phyloP scores from a whole-genome alignment of 2,797 vertebrate species.

The Neosilurus hyrtlii region DNA sequence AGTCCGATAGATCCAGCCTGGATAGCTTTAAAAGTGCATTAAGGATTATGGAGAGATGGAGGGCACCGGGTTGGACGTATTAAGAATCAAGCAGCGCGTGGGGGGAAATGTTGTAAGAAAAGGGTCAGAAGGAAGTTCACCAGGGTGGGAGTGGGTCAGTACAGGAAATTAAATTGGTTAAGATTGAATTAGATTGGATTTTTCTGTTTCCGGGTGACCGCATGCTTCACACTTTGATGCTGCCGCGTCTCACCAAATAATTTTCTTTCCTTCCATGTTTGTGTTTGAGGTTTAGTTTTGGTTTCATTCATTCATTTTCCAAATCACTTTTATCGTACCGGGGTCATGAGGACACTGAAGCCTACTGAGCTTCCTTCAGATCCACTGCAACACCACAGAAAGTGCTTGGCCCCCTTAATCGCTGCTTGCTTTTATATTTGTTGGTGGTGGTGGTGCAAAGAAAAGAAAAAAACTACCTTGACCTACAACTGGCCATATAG shows the following conservation, averaged over 20 bases:
- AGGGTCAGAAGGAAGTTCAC: conserved; percentile 15
- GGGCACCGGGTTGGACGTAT: conserved; percentile 35
- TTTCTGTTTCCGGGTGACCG: neutral
- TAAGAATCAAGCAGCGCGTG: conserved; percentile 30
- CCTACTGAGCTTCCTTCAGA: neutral
- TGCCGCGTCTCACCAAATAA: neutral
- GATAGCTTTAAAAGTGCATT: conserved; percentile 50
- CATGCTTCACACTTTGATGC: neutral
- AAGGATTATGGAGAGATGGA: conserved; percentile 44
- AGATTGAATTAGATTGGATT: conserved; percentile 20
- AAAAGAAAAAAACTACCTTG: neutral
- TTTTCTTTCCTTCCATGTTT: neutral
- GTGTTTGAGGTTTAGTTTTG: neutral
- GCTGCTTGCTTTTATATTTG: neutral
- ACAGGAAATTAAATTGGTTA: conserved; percentile 29
- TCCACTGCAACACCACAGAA: too few species aligned
- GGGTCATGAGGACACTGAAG: too few species aligned
- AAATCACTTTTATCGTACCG: neutral
- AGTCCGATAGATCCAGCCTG: conserved; percentile 25
- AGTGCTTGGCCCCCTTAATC: neutral
- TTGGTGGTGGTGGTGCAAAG: neutral
- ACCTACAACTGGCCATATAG: neutral
- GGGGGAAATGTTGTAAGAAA: conserved; percentile 16
- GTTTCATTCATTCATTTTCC: neutral
- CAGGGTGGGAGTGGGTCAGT: conserved; percentile 11